Percentiles rank a stretch among this genome's conserved stretches.
Evolutionary conservation across 2,888 invertebrate species (phyloP).

Genomic region (Epinotia brunnichana): DNA sequence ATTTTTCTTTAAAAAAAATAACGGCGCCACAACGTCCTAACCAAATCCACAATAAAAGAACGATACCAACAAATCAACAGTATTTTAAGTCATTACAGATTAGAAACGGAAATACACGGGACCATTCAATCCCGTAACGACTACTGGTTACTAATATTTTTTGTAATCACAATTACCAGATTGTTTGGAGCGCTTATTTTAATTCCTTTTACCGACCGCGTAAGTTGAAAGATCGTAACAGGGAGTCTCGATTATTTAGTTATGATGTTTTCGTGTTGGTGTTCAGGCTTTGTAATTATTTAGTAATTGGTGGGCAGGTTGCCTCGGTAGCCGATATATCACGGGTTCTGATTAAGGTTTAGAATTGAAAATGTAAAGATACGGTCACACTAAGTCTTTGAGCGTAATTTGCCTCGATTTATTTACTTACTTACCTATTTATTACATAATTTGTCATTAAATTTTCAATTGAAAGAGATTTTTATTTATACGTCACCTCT

Average conservation of each 20-base stretch:
- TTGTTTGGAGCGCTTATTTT: conserved; percentile 28
- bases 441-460: neutral
- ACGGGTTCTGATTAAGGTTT: conserved; percentile 61
- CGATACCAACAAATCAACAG: conserved; percentile 7
- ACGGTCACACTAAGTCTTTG: conserved; percentile 11
- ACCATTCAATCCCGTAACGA: conserved; percentile 26
- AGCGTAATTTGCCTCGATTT: neutral
- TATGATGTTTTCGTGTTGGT: conserved; percentile 20
- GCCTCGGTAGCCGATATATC: conserved; percentile 76
- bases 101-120: conserved; percentile 22
- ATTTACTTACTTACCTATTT: neutral
- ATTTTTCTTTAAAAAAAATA: neutral
- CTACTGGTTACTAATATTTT: conserved; percentile 34
- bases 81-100: conserved; percentile 24
- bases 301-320: conserved; percentile 75
- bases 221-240: conserved; percentile 12
- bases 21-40: neutral
- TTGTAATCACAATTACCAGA: conserved; percentile 32
- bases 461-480: no score
- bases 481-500: no score
- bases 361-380: conserved; percentile 47
- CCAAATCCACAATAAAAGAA: neutral
- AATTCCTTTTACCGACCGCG: conserved; percentile 20
- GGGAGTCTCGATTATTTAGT: neutral
- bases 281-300: conserved; percentile 75